These are phyloP conservation scores for Petroica traversi DNA, from an alignment of 2,113 vertebrate species.

Conservation along the genomic window DNA sequence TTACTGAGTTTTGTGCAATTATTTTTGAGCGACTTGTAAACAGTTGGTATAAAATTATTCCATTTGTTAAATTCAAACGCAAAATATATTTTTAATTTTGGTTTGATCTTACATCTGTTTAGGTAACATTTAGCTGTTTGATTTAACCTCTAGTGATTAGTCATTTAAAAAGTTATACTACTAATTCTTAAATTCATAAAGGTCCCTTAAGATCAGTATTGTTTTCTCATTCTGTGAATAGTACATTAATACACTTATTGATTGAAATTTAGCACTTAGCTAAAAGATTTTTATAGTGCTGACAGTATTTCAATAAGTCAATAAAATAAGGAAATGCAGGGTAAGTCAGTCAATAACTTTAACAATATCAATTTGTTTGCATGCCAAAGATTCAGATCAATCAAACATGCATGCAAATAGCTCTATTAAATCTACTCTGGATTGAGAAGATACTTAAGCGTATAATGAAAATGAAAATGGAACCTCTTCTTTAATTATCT, in stretches of 20 bases:
- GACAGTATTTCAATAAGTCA: slow-evolving; percentile 51
- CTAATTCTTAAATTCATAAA: background rate
- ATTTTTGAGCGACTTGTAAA: background rate
- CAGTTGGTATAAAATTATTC: background rate
- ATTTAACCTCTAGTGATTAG: background rate
- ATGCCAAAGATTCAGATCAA: slow-evolving; percentile 59
- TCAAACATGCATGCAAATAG: slow-evolving; percentile 60
- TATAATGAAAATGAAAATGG: slow-evolving; percentile 73
- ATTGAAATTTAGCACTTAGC: slow-evolving; percentile 22
- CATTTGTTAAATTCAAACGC: background rate
- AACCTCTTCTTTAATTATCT: slow-evolving; percentile 73
- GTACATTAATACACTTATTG: slow-evolving; percentile 1
- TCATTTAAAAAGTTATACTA: background rate
- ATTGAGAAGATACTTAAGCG: slow-evolving; percentile 41
- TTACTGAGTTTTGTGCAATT: background rate
- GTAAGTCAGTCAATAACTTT: slow-evolving; percentile 53
- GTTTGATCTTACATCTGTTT: background rate
- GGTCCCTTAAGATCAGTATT: background rate
- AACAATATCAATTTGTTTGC: slow-evolving; percentile 63
- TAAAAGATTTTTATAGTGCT: slow-evolving; percentile 15
- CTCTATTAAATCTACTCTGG: slow-evolving; percentile 66
- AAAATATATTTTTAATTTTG: background rate
- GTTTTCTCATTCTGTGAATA: background rate
- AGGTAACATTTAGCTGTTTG: background rate
- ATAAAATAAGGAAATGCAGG: slow-evolving; percentile 46